These are phyloP conservation scores for Hippocampus kuda DNA, from an alignment of 2,797 vertebrate genomes.

Conservation along the genomic window DNA sequence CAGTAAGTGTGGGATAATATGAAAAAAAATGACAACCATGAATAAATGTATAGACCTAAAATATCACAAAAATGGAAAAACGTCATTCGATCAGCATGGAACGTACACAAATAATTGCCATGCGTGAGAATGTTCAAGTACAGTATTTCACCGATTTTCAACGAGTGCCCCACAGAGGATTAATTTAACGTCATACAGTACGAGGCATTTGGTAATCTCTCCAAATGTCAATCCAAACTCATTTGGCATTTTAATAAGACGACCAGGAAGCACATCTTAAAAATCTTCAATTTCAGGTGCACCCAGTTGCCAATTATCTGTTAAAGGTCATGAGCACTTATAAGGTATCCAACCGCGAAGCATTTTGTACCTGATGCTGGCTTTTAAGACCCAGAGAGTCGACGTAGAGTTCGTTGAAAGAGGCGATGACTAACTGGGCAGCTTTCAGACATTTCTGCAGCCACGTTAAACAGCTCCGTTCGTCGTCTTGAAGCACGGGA, in stretches of 20 bases:
- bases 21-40: too few species aligned
- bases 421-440: slow-evolving; percentile 49
- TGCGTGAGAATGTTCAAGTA: background rate
- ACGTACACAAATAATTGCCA: background rate
- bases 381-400: slow-evolving; percentile 53
- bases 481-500: slow-evolving; percentile 31
- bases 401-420: slow-evolving; percentile 56
- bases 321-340: background rate
- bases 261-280: too few species aligned
- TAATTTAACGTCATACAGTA: background rate
- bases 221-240: background rate
- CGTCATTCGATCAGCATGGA: background rate
- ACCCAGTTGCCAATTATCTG: background rate
- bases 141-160: background rate
- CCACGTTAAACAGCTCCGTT: slow-evolving; percentile 60
- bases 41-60: background rate
- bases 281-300: background rate
- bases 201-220: background rate
- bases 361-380: slow-evolving; percentile 69
- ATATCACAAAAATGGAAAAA: background rate
- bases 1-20: too few species aligned
- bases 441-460: slow-evolving; percentile 60
- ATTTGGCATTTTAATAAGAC: background rate
- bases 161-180: background rate
- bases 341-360: background rate